Evolutionary conservation across 2,797 vertebrate species (phyloP), one percentile per base, ranked within the genome.

Genomic region (Neostethus bicornis): DNA sequence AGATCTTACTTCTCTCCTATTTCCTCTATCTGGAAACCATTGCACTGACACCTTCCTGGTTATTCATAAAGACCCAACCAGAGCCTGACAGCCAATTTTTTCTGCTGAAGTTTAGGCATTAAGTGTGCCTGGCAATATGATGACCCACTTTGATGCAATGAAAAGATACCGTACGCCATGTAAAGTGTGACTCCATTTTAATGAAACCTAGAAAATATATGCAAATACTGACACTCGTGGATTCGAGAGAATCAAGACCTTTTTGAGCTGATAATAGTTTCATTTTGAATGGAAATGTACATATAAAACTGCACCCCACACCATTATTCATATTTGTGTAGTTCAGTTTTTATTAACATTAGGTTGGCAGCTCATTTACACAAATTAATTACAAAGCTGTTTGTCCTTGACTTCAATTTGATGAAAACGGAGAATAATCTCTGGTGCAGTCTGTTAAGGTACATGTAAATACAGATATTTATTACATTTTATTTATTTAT

Each of bases 91-190:
- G 79, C 66, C 45, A 70, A 79, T 83, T 86, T 81, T 70, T 84
- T 80, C 77, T 31, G 29, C 81, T 72, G 69, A 72, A 70, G 61
- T 82, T 82, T 80, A 65, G 57, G 68, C 64, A 75, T 57, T 76
- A 85, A 86, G 81, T 83, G 69, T 68, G 73, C 70, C 81, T 74
- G 74, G 66, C 84, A 77, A 81, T 82, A 57, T 37, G 75, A 75
- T 81, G 85, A 84, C 81, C 81, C 85, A 86, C 77, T 90, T 84
- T 76, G 64, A 79, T 58, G 76, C 73, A 73, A 65, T 65, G 56
- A 77, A 79, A 66, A 66, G 69, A 79, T 66, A 80, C 81, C 47
- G 34, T 65, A 66, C 54, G 76, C 59, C 41, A 48, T 68, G 68
- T 54, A 58, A 66, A 73, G 62, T 75, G 64, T 58, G 63, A 75